A percentile compares a stretch with the other conserved stretches of the same genome.
Conservation (phyloP, 2,888 invertebrate species). For the Hofmannophila pseudospretella region DNA sequence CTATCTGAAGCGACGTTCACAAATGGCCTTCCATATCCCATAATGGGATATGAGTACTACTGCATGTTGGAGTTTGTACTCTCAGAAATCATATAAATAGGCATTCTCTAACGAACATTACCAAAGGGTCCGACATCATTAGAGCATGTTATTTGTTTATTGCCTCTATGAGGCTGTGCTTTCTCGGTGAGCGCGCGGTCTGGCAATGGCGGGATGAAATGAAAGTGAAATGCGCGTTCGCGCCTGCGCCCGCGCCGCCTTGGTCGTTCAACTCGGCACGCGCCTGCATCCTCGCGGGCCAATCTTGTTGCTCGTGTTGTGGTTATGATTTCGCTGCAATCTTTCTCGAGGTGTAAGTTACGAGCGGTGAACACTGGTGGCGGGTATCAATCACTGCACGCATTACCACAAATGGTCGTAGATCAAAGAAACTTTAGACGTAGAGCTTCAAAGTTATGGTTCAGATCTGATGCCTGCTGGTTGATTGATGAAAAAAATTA, state of each 20-base stretch:
- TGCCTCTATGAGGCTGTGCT: neutral
- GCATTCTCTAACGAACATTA: too few species aligned
- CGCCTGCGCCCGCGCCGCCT: conserved; percentile 16
- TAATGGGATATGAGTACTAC: too few species aligned
- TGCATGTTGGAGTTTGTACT: too few species aligned
- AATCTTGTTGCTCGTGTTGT: conserved; percentile 44
- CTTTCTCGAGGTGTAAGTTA: neutral
- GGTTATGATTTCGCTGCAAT: conserved; percentile 37
- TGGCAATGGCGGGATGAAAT: conserved; percentile 57
- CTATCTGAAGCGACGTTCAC: too few species aligned
- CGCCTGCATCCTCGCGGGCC: conserved; percentile 53
- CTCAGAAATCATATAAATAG: too few species aligned
- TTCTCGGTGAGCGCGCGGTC: conserved; percentile 23
- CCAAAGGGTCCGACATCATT: too few species aligned
- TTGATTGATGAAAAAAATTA: too few species aligned
- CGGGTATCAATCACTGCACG: neutral
- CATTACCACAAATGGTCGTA: neutral
- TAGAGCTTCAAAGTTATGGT: too few species aligned
- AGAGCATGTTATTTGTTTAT: conserved; percentile 1
- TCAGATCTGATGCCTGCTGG: too few species aligned
- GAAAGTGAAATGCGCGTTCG: conserved; percentile 68
- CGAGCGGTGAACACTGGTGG: conserved; percentile 1
- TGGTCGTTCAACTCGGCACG: conserved; percentile 78
- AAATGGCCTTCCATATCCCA: too few species aligned
- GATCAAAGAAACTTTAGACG: too few species aligned